A percentile compares a stretch with the other conserved stretches of the same genome.
phyloP scores from a whole-genome alignment of 2,797 vertebrate genomes.

The Cryptoblepharus egeriae region DNA sequence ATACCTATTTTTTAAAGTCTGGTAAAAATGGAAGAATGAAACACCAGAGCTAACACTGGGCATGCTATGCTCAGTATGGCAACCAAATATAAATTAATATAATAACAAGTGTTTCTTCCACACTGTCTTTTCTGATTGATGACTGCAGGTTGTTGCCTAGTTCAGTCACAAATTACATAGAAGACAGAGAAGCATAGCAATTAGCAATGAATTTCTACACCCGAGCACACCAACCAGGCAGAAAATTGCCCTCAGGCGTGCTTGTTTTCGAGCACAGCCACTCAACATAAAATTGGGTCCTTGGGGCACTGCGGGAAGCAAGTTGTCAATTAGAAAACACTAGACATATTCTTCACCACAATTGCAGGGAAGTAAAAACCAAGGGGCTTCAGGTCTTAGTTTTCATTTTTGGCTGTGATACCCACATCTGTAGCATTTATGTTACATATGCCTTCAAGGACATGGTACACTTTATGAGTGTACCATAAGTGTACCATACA shows the following conservation, averaged over 20 bases:
- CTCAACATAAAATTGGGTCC: slow-evolving; percentile 11
- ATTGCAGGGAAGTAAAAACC: background rate
- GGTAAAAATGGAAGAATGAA: background rate
- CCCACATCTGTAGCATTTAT: background rate
- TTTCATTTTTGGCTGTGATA: background rate
- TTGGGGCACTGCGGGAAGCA: slow-evolving; percentile 14
- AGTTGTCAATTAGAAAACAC: slow-evolving; percentile 9
- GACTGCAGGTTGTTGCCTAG: background rate
- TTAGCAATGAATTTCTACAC: slow-evolving; percentile 29
- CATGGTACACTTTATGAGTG: background rate
- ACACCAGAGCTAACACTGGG: background rate
- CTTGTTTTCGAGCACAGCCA: slow-evolving; percentile 20
- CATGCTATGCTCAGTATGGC: background rate
- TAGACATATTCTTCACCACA: background rate
- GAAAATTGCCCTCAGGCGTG: slow-evolving; percentile 17
- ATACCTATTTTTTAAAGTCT: background rate
- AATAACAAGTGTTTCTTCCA: slow-evolving; percentile 7
- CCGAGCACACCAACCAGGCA: slow-evolving; percentile 3
- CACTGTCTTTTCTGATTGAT: background rate
- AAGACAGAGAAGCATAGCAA: background rate
- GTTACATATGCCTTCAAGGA: background rate
- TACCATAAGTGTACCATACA: no score
- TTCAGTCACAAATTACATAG: slow-evolving; percentile 1
- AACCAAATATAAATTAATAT: background rate
- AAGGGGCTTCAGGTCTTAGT: background rate